Conservation (phyloP, 1,140 invertebrate species). For the Drosophila lini region DNA sequence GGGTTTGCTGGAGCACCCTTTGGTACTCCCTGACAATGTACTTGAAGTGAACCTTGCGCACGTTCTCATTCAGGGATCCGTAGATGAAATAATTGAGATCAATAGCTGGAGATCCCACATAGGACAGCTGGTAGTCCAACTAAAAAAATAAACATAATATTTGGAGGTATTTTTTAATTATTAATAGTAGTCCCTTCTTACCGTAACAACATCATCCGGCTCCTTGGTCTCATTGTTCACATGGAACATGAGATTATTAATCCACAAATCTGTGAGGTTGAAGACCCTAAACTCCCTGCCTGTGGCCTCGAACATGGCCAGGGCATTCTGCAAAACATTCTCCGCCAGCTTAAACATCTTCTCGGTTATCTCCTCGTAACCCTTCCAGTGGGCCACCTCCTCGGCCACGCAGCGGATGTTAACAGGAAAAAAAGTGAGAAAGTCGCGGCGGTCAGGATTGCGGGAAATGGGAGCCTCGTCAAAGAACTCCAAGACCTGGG, state of each 20-base stretch:
- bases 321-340: slow-evolving; percentile 71
- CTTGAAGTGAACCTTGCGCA: slow-evolving; percentile 85
- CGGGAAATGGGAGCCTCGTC: slow-evolving; percentile 79
- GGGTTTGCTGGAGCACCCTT: slow-evolving; percentile 63
- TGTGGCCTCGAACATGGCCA: slow-evolving; percentile 78
- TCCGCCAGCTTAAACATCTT: slow-evolving; percentile 81
- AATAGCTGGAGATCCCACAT: slow-evolving; percentile 86
- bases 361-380: slow-evolving; percentile 80
- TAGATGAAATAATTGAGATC: slow-evolving; percentile 87
- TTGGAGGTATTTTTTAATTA: no score
- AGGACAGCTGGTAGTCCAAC: slow-evolving; percentile 86
- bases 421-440: slow-evolving; percentile 77
- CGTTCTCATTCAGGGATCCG: slow-evolving; percentile 85
- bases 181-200: slow-evolving; percentile 69
- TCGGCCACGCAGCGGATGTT: slow-evolving; percentile 80
- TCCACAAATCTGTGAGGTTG: slow-evolving; percentile 88
- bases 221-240: slow-evolving; percentile 85
- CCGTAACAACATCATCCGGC: slow-evolving; percentile 86
- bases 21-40: slow-evolving; percentile 86
- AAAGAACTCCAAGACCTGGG: slow-evolving; percentile 74
- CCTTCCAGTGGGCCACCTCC: slow-evolving; percentile 79
- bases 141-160: slow-evolving; percentile 58
- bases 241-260: slow-evolving; percentile 88
- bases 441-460: slow-evolving; percentile 80
- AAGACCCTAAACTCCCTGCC: slow-evolving; percentile 86